A percentile compares a stretch with the other conserved stretches of the same genome.
Evolutionary conservation across 2,888 invertebrate species (phyloP).

Genomic region (Mantis religiosa): DNA sequence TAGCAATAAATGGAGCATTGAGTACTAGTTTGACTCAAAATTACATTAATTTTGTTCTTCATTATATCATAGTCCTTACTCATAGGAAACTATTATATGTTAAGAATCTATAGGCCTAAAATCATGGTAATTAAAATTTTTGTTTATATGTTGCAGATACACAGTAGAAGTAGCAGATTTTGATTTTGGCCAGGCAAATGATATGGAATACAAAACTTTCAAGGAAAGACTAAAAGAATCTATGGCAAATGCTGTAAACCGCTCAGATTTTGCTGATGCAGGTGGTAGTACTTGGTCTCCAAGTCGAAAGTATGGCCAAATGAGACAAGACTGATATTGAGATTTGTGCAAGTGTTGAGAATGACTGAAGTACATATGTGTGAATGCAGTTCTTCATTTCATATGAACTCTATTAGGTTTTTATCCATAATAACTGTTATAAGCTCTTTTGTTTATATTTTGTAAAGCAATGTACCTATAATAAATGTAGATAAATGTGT

Average conservation of each 20-base stretch:
- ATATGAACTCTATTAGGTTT: not conserved
- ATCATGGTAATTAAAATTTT: not conserved
- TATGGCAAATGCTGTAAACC: slow-evolving; percentile 57
- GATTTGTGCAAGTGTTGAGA: not conserved
- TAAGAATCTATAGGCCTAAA: too few relatives aligned
- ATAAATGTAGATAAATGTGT: not conserved
- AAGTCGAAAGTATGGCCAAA: slow-evolving; percentile 18
- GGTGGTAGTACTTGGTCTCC: slow-evolving; percentile 13
- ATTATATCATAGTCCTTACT: too few relatives aligned
- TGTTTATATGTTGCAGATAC: slow-evolving; percentile 49
- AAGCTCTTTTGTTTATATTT: not conserved
- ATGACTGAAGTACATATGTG: not conserved
- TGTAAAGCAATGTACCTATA: not conserved
- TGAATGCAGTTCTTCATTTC: not conserved
- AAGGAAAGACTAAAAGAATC: slow-evolving; percentile 76
- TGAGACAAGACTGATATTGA: not conserved
- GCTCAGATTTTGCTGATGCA: slow-evolving; percentile 13
- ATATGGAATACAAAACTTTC: slow-evolving; percentile 85
- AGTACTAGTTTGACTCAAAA: too few relatives aligned
- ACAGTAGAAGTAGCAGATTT: slow-evolving; percentile 87
- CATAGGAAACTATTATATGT: too few relatives aligned
- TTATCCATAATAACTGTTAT: not conserved
- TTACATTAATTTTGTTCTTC: too few relatives aligned
- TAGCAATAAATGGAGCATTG: too few relatives aligned
- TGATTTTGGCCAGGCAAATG: slow-evolving; percentile 77